Evolutionary conservation across 2,888 invertebrate species (phyloP), one percentile per base, ranked within the genome.

Genomic region (Ceramica pisi): DNA sequence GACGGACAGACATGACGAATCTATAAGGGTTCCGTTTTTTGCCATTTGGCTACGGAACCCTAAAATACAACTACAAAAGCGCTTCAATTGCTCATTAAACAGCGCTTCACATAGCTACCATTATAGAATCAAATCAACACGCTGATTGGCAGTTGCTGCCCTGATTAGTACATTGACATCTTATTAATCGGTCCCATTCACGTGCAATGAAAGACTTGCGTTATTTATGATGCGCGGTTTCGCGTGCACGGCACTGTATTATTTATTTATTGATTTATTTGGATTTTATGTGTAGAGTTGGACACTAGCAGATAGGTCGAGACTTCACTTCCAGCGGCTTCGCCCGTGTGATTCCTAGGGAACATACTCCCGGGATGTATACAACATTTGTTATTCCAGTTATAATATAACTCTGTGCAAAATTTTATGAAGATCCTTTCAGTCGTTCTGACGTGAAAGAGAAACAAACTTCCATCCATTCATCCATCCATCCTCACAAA

Each of bases 131-230:
- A 71, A 73, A 78, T 66, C 70, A 74, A 74, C 76, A 63, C 60
- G 61, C 56, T 75, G 84, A 91, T 90, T 90, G 87, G 82, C 83
- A 87, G 83, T 89, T 84, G 85, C 84, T 88, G 88, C 83, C 87
- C 86, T 89, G 88, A 89, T 91, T 90, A 90, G 94, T 91, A 92
- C 91, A 90, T 90, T 93, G 92, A 91, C 91, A 88, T 86, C 82
- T 71, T 82, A 86, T 82, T 85, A 88, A 79, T 84, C 80, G 72
- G 66, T 81, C 77, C 60, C 81, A 80, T 86, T 86, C 77, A 76
- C 77, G 68, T 73, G 71, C 83, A 85, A 82, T 83, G 80, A 84
- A 84, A 86, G 84, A 85, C 74, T 81, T 38, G 57, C 71, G 66
- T 82, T 85, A 83, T 82, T 75, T 80, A 82, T 80, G 61, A 71